phyloP scores from a whole-genome alignment of 2,888 invertebrate genomes.

The Noctua pronuba region DNA sequence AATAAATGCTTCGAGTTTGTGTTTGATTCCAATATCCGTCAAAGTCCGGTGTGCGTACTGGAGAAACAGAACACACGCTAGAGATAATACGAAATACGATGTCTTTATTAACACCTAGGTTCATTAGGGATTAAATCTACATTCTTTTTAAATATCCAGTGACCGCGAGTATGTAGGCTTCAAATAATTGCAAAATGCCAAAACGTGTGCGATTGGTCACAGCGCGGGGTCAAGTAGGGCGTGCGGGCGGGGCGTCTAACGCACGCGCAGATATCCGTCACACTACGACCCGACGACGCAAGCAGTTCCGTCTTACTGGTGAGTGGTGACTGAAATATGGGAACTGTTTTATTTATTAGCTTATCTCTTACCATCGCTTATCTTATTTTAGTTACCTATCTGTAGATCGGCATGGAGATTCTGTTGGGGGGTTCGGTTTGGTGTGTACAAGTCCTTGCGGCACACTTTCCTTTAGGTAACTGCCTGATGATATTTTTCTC shows the following conservation, averaged over 20 bases:
- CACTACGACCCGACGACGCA: constrained; percentile 11
- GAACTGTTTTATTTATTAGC: not conserved
- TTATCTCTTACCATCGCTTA: not conserved
- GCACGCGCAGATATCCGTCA: constrained; percentile 49
- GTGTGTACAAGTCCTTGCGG: not conserved
- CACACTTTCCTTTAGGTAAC: not conserved
- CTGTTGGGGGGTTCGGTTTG: no score
- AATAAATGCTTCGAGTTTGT: no score
- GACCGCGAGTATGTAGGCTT: not conserved
- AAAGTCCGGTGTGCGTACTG: not conserved
- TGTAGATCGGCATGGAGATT: not conserved
- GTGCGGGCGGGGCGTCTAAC: not conserved
- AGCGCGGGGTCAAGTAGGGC: constrained; percentile 41
- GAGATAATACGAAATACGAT: not conserved
- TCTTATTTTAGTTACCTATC: not conserved
- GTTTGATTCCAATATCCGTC: not conserved
- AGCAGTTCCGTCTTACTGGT: not conserved
- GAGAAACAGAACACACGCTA: not conserved
- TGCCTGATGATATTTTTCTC: not conserved
- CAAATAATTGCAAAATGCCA: constrained; percentile 16
- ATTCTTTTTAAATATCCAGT: not conserved
- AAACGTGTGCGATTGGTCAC: constrained; percentile 39
- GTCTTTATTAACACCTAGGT: not conserved
- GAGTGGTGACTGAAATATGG: constrained; percentile 1
- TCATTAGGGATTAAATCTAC: not conserved